A percentile compares a stretch with the other conserved stretches of the same genome.
Evolutionary conservation across 2,113 vertebrate genomes (phyloP).

Genomic region (Trochalopteron elliotii): DNA sequence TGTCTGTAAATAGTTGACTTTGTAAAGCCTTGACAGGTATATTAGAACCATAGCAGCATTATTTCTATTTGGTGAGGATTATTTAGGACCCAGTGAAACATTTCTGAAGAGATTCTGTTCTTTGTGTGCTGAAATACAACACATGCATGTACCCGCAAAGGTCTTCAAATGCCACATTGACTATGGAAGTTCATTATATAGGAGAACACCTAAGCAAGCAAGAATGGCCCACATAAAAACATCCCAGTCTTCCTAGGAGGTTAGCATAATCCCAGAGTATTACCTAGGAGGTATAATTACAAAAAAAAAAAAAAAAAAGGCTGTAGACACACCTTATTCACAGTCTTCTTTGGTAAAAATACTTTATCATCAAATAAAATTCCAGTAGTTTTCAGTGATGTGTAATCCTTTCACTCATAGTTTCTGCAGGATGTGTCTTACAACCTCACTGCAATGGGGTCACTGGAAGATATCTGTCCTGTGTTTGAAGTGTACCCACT

Average conservation of each 20-base stretch:
- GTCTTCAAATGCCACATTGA: not conserved
- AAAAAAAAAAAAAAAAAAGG: not conserved
- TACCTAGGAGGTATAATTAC: not conserved
- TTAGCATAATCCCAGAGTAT: not conserved
- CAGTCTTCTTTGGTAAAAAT: not conserved
- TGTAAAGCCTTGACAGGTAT: not conserved
- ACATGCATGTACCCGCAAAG: not conserved
- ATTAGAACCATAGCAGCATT: not conserved
- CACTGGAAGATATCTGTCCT: not conserved
- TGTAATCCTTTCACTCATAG: not conserved
- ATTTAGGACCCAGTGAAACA: not conserved
- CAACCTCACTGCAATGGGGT: fast-evolving
- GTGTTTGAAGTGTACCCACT: not conserved
- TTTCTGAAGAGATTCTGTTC: not conserved
- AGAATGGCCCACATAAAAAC: not conserved
- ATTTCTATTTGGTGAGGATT: not conserved
- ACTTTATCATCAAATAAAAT: not conserved
- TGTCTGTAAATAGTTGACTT: not conserved
- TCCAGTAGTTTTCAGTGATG: not conserved
- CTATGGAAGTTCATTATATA: not conserved
- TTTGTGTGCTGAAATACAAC: not conserved
- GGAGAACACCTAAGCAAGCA: not conserved
- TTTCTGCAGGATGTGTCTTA: not conserved
- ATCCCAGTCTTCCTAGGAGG: not conserved
- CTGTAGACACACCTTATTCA: not conserved